Base-by-base conservation (phyloP, 2,888 invertebrate species). In the Laspeyria flexula region DNA sequence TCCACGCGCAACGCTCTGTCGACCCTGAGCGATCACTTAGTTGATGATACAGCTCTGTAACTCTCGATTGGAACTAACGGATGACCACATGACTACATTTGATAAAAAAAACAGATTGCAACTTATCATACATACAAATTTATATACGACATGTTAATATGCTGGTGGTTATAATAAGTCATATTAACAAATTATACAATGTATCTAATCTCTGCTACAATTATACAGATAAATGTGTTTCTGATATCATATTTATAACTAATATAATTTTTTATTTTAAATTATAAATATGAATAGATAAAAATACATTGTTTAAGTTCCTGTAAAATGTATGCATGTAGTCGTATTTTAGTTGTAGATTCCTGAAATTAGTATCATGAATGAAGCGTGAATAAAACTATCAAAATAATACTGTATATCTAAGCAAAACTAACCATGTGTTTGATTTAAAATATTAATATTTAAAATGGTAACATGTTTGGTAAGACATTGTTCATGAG, bases 401-500 rank as follows among this genome's bases (percentile, higher is more conserved):
- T 71, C 67, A 75, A 73, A 77, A 77, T 84, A 84, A 85, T 85
- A 86, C 85, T 83, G 82, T 73, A 71, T 73, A 69, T 70, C 67
- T 69, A 71, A 65, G 68, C 55, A 74, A 69, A 74, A 65, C 60
- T 68, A 52, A 52, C 56, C 69, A 55, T 60, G 63, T 64, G 66
- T 65, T 65, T 68, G 71, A 71, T 73, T 67, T 68, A 75, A 78
- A 73, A 73, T 70, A 75, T 67, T 71, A 65, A 52, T 69, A 75
- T 67, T 70, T 66, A 73, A 75, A 80, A 82, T 85, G 85, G 84
- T 85, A 85, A 85, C 83, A 77, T 70, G 74, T 72, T 72, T 79
- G 82, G 81, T 83, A 84, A 85, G 73, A 60, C 65, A 59, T 73
- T 59, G 57, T 67, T 60, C 73, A 73, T 77, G 70, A 44, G 65